Base-by-base conservation (phyloP, 2,888 invertebrate genomes). In the Pseudococcus longispinus region DNA sequence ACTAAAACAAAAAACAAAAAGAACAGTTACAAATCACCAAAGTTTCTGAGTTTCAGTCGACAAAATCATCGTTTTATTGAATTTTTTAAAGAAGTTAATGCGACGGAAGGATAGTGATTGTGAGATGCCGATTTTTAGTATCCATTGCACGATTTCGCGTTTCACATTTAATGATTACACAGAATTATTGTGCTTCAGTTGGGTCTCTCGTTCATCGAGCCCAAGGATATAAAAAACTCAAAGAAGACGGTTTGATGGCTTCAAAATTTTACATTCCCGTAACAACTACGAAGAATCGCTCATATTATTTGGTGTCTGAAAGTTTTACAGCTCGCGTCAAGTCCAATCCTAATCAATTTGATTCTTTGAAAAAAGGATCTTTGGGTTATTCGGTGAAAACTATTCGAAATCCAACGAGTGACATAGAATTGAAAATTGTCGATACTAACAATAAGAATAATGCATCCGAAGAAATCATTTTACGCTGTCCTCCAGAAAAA, bases 381-480 rank as follows among this genome's bases (percentile, higher is more conserved):
- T 20, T 87, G 20, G 84, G 84, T 18, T 29, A 83, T 65, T 82
- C 88, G 55, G 87, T 88, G 70, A 88, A 88, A 29, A 65, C n/a
- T 51, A 87, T 51, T 80, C 77, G 77, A 3, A 6, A 9, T 46
- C 26, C 70, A 65, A 5, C 37, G 9, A 42, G 42, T 20, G 37
- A 80, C 5, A 20, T 80, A 42, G 88, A 87, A 84, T 88, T 89
- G 18, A 89, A 89, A 88, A 85, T 89, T 70, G 88, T 89, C 9
- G 87, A 89, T 85, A 87, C 88, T 77, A 88, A 88, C 55, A 86
- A 86, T 23, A 86, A 87, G 51, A 88, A 88, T 87, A 74, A 88
- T 85, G 83, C 88, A 32, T 87, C 85, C 74, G 89, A 89, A 80
- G 89, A 89, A 32, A 87, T 88, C 74, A 60, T 88, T 23, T 89